Evolutionary conservation across 64 coral and sea anemone species (phyloP).

Genomic region (Stylophora pistillata): DNA sequence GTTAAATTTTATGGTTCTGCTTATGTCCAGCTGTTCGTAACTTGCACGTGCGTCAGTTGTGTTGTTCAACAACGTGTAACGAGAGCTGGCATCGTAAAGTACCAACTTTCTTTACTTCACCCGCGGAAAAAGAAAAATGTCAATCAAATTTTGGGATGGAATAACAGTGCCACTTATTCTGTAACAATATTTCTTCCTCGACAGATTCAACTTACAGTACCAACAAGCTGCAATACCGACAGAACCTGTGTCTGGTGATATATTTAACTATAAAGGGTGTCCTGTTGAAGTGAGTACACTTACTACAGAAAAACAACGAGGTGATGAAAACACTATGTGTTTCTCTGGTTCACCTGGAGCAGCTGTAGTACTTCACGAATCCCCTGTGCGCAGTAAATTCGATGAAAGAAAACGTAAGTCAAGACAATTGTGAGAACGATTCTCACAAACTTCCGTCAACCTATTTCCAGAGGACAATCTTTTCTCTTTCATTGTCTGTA

Average conservation of each 20-base stretch:
- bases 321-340: neutral
- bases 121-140: too few relatives aligned
- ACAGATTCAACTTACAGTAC: constrained; percentile 27
- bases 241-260: neutral
- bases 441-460: too few relatives aligned
- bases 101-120: too few relatives aligned
- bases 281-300: neutral
- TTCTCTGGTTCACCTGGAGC: neutral
- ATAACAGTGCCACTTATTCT: neutral
- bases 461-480: too few relatives aligned
- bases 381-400: neutral
- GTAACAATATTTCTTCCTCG: neutral
- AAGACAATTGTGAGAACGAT: neutral
- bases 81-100: too few relatives aligned
- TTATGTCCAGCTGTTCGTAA: too few relatives aligned
- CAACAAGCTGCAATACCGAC: constrained; percentile 12
- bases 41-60: too few relatives aligned
- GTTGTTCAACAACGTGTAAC: too few relatives aligned
- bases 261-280: neutral
- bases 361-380: neutral
- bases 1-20: too few relatives aligned
- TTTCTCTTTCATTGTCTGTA: too few relatives aligned
- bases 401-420: neutral
- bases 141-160: neutral
- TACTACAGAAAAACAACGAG: neutral